Evolutionary conservation across 2,888 invertebrate genomes (phyloP).

Genomic region (Pterostichus niger): DNA sequence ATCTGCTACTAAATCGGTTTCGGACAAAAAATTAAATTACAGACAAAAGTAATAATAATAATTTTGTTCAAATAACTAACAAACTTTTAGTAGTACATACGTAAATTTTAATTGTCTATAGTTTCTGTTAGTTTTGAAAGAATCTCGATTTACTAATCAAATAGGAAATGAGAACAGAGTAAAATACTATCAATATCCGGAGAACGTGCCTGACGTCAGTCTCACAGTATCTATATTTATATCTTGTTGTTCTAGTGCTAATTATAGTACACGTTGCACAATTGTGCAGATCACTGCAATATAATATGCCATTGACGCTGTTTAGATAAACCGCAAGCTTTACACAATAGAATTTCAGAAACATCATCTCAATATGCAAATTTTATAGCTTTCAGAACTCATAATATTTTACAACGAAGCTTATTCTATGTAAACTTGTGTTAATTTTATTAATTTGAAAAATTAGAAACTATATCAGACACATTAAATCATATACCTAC

Average conservation of each 20-base stretch:
- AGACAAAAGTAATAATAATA: too few relatives aligned
- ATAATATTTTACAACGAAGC: not conserved
- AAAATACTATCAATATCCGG: conserved; percentile 22
- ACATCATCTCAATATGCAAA: conserved; percentile 8
- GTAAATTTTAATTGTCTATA: not conserved
- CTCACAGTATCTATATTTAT: not conserved
- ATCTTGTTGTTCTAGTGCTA: conserved; percentile 7
- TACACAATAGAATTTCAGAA: not conserved
- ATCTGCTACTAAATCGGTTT: too few relatives aligned
- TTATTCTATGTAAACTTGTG: too few relatives aligned
- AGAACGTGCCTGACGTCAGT: conserved; percentile 1
- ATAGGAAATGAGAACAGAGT: not conserved
- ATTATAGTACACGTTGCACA: conserved; percentile 4
- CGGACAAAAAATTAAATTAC: too few relatives aligned
- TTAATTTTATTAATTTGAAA: too few relatives aligned
- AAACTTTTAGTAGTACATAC: not conserved
- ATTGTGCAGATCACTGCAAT: conserved; percentile 10
- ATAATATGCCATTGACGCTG: not conserved
- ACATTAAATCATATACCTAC: too few relatives aligned
- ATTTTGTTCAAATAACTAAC: not conserved
- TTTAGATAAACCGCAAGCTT: conserved; percentile 1
- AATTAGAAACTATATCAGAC: too few relatives aligned
- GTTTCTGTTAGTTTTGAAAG: not conserved
- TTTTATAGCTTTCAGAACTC: not conserved
- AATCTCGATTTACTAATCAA: conserved; percentile 1